phyloP scores from a whole-genome alignment of 2,113 vertebrate species.

The Odobenus rosmarus region DNA sequence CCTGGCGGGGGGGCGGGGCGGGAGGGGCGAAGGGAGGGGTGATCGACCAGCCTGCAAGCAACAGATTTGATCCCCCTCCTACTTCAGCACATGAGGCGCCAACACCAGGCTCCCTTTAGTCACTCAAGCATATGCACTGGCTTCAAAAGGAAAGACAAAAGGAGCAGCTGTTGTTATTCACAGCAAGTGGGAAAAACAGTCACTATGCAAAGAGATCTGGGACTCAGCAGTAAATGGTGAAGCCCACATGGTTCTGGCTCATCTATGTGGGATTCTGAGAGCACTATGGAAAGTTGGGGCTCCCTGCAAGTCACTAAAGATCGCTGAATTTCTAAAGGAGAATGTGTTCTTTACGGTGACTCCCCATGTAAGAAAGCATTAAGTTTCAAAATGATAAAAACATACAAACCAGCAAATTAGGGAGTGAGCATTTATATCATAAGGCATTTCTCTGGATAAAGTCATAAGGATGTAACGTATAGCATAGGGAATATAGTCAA shows the following conservation, averaged over 20 bases:
- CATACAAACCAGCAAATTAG: background rate
- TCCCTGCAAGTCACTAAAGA: background rate
- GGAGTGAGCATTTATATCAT: background rate
- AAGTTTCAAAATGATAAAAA: background rate
- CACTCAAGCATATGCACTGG: background rate
- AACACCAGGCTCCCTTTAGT: background rate
- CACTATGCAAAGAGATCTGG: conserved; percentile 30
- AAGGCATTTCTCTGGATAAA: background rate
- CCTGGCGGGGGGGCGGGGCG: background rate
- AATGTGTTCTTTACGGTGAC: background rate
- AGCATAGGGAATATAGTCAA: background rate
- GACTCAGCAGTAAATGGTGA: background rate
- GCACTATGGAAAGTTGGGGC: background rate
- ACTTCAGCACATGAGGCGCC: background rate
- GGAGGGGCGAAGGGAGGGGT: background rate
- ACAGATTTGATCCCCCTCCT: conserved; percentile 35
- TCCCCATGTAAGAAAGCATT: background rate
- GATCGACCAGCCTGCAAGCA: background rate
- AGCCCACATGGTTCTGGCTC: conserved; percentile 10
- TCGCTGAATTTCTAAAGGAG: background rate
- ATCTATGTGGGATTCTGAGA: background rate
- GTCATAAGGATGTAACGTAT: background rate
- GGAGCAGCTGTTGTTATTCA: conserved; percentile 39
- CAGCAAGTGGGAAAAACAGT: conserved; percentile 47
- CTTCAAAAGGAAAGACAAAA: conserved; percentile 48